Conservation (phyloP, 1,140 invertebrate genomes). For the Drosophila sturtevanti region DNA sequence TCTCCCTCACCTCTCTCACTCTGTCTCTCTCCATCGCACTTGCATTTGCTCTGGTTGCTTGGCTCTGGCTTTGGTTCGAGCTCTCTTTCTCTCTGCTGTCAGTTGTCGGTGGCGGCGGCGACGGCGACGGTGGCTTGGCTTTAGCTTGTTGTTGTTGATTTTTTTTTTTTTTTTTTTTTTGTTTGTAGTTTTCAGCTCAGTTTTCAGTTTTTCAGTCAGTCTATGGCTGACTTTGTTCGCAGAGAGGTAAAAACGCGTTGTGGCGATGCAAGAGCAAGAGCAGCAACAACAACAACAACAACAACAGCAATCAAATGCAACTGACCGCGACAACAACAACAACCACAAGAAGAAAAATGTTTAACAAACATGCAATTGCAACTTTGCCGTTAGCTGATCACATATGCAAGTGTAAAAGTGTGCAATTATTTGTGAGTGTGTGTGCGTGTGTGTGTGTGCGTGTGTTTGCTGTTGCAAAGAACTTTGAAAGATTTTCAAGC, state of each 20-base stretch:
- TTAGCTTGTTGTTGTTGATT: constrained; percentile 29
- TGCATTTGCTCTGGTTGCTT: constrained; percentile 10
- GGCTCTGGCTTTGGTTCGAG: constrained; percentile 2
- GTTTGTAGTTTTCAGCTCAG: constrained; percentile 57
- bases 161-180: constrained; percentile 28
- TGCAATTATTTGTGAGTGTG: constrained; percentile 1
- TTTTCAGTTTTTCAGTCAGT: constrained; percentile 69
- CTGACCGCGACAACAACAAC: constrained; percentile 25
- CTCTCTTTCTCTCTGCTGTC: constrained; percentile 17
- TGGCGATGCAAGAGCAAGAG: constrained; percentile 21
- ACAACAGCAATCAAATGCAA: constrained; percentile 33
- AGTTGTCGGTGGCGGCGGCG: constrained; percentile 3
- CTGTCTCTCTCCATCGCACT: constrained; percentile 15
- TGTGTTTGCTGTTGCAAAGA: neutral
- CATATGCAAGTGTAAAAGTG: neutral
- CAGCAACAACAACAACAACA: constrained; percentile 24
- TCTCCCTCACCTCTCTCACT: constrained; percentile 24
- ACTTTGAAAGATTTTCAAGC: constrained; percentile 24
- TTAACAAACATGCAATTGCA: constrained; percentile 44
- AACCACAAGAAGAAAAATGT: constrained; percentile 34
- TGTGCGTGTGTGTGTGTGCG: constrained; percentile 14
- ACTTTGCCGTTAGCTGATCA: constrained; percentile 32
- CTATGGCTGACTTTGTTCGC: constrained; percentile 69
- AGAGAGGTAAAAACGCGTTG: constrained; percentile 68
- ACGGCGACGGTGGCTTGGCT: constrained; percentile 6